A percentile compares a stretch with the other conserved stretches of the same genome.
phyloP scores from a whole-genome alignment of 2,888 invertebrate genomes.

The Himalopsyche tibetana region DNA sequence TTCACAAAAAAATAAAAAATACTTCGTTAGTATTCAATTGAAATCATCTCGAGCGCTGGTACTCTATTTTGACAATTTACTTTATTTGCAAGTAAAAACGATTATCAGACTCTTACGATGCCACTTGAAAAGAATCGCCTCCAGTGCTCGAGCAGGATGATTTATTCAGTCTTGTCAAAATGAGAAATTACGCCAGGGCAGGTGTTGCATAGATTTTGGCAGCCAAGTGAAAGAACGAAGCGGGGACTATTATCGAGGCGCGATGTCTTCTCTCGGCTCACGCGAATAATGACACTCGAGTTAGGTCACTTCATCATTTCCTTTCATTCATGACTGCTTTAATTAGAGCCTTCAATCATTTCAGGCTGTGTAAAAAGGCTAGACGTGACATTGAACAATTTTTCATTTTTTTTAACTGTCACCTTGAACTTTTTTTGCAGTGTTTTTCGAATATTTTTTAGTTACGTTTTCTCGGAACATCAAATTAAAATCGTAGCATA shows the following conservation, averaged over 20 bases:
- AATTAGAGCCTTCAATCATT: conserved; percentile 16
- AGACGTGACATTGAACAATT: not conserved
- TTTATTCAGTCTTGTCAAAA: conserved; percentile 53
- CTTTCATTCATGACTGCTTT: not conserved
- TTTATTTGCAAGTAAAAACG: conserved; percentile 13
- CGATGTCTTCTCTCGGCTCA: conserved; percentile 9
- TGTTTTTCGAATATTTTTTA: not conserved
- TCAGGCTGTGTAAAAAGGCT: not conserved
- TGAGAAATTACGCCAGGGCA: conserved; percentile 52
- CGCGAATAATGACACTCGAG: not conserved
- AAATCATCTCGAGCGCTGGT: not conserved
- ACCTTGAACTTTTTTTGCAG: not conserved
- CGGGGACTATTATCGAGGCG: conserved; percentile 49
- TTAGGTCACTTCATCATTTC: conserved; percentile 15
- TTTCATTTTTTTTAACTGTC: not conserved
- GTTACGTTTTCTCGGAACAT: too few species aligned
- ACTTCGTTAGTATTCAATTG: not conserved
- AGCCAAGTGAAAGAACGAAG: conserved; percentile 50
- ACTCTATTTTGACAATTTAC: not conserved
- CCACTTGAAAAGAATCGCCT: conserved; percentile 11
- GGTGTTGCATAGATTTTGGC: conserved; percentile 52
- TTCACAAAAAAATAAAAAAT: not conserved
- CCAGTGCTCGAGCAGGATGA: conserved; percentile 39
- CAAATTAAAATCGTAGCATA: too few species aligned
- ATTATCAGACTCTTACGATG: conserved; percentile 38